Base-by-base conservation (phyloP, 1,140 invertebrate species). In the Pseudomyrmex flavicornis region DNA sequence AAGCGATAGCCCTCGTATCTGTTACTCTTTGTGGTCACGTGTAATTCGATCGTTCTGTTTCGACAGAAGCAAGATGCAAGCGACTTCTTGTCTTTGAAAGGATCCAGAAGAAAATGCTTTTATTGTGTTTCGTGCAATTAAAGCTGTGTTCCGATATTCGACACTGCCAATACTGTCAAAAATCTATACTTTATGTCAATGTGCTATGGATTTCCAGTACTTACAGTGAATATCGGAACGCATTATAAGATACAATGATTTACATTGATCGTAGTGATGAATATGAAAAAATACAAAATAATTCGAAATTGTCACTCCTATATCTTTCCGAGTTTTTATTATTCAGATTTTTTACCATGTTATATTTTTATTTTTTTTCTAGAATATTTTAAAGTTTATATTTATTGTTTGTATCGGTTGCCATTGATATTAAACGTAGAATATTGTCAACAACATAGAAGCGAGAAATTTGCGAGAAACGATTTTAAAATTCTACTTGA, bases 1-100 rank as follows among this genome's bases (percentile, higher is more conserved):
- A 69, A 75, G 68, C 75, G 89, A 89, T 89, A 89, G 85, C 89
- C 85, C 85, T 86, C 79, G 66, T 88, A 90, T 90, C 89, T 85
- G 76, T 77, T 68, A 83, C 86, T 84, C 62, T 83, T 83, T 80
- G 84, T 85, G 82, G 77, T 61, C 82, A 72, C 74, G 65, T 72
- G 68, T 56, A 77, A 77, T 72, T 77, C 44, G 50, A 56, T 50
- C 54, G 35, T 72, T 44, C 73, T 66, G 17, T 66, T 73, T 84
- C 52, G 15, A 46, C 61, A 50, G n/a, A 22, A 48, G 20, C 22
- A 73, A 68, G 52, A 59, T 48, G 52, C n/a, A 17, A 17, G 54
- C 59, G 44, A 48, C 15, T 59, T 15, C 5, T 56, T 22, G 65
- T 70, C 20, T 17, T 54, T 15, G 12, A 70, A 79, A 72, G 48